Evolutionary conservation across 2,113 vertebrate species (phyloP).

Genomic region (Hypomesus transpacificus): DNA sequence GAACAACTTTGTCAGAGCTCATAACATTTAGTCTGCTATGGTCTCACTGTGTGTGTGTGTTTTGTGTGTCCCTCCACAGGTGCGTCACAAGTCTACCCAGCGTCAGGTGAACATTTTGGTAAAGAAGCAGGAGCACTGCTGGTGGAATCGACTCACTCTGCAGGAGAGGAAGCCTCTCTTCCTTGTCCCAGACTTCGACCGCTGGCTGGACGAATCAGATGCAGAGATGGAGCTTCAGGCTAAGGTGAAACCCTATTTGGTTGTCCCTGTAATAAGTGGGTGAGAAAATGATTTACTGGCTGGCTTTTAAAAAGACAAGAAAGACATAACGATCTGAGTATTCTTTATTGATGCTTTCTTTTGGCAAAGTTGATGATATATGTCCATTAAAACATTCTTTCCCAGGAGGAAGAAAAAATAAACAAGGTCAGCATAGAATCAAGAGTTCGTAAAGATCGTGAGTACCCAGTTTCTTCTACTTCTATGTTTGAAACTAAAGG

Average conservation of each 20-base stretch:
- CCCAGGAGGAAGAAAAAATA: slow-evolving; percentile 85
- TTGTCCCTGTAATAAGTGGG: not conserved
- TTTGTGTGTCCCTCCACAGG: slow-evolving; percentile 57
- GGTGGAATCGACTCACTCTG: slow-evolving; percentile 93
- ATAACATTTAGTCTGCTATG: too few relatives aligned
- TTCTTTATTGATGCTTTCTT: slow-evolving; percentile 16
- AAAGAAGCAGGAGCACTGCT: slow-evolving; percentile 81
- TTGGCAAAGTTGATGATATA: too few relatives aligned
- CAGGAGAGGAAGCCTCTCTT: slow-evolving; percentile 91
- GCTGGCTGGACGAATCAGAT: slow-evolving; percentile 95
- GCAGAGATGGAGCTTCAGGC: slow-evolving; percentile 92
- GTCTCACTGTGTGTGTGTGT: not conserved
- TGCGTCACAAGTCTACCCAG: slow-evolving; percentile 81
- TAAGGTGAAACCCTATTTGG: slow-evolving; percentile 69
- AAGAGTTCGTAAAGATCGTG: slow-evolving; percentile 88
- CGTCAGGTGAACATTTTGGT: slow-evolving; percentile 90
- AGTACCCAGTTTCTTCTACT: slow-evolving; percentile 61
- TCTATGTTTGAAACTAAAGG: slow-evolving; percentile 1
- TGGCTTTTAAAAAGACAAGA: too few relatives aligned
- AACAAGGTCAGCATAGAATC: slow-evolving; percentile 87
- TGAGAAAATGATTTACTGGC: too few relatives aligned
- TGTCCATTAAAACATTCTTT: slow-evolving; percentile 34
- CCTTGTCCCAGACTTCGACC: slow-evolving; percentile 90
- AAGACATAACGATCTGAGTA: not conserved
- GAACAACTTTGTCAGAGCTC: too few relatives aligned